These are phyloP conservation scores for Drosophila setosimentum DNA, from an alignment of 2,888 invertebrate genomes.

Conservation along the genomic window DNA sequence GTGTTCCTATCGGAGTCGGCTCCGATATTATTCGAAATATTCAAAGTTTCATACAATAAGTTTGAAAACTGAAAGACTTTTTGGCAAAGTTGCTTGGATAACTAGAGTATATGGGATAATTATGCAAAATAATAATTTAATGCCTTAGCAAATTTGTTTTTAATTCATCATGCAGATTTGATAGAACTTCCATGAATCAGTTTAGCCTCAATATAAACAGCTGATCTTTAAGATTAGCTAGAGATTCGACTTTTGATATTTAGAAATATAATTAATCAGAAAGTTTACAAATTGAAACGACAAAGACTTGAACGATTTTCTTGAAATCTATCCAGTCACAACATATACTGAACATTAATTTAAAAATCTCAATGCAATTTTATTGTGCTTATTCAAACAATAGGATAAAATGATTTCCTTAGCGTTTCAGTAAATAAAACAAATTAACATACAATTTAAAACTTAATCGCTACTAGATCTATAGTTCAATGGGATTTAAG, in stretches of 20 bases:
- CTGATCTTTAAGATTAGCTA: too few species aligned
- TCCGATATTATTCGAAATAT: not conserved
- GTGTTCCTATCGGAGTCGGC: not conserved
- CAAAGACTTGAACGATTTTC: not conserved
- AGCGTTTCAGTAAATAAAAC: constrained; percentile 71
- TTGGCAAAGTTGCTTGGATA: not conserved
- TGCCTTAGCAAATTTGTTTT: not conserved
- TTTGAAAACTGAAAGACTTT: too few species aligned
- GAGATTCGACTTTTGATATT: not conserved
- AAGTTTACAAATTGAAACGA: not conserved
- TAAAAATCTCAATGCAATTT: constrained; percentile 31
- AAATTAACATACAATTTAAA: constrained; percentile 52
- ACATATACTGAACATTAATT: not conserved
- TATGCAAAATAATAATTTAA: not conserved
- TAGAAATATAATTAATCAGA: not conserved
- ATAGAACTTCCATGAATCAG: not conserved
- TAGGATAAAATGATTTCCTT: constrained; percentile 35
- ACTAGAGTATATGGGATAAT: too few species aligned
- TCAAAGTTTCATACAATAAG: not conserved
- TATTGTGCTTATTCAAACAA: constrained; percentile 56
- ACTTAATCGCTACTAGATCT: constrained; percentile 58
- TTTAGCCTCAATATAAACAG: not conserved
- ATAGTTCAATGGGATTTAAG: constrained; percentile 33
- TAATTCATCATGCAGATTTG: not conserved
- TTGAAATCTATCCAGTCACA: not conserved